These are phyloP conservation scores for Centrocercus urophasianus DNA, from an alignment of 2,113 vertebrate genomes.

Conservation along the genomic window DNA sequence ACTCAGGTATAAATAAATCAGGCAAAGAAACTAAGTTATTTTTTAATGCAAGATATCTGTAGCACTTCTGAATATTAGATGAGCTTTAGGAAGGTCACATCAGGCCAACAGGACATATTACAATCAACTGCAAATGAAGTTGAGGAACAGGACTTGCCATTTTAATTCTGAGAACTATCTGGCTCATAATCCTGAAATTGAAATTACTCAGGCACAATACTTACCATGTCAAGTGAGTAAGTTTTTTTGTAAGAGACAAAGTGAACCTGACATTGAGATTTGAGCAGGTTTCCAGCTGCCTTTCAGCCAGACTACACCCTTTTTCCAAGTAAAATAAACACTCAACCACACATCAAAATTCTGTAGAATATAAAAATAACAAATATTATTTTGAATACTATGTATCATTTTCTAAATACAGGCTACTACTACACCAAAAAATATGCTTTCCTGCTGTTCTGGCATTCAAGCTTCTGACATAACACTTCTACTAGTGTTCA, in stretches of 20 bases:
- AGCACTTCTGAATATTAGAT: not conserved
- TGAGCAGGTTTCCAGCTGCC: not conserved
- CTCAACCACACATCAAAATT: not conserved
- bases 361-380: not conserved
- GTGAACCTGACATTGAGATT: not conserved
- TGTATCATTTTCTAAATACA: not conserved
- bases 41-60: not conserved
- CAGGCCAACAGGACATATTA: not conserved
- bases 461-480: not conserved
- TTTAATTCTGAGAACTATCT: not conserved
- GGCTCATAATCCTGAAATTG: not conserved
- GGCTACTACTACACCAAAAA: not conserved
- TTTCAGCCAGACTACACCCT: not conserved
- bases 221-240: not conserved
- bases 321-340: slow-evolving; percentile 32
- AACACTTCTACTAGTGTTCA: not conserved
- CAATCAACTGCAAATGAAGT: not conserved
- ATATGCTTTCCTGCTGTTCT: not conserved
- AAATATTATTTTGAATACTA: not conserved
- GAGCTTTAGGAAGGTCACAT: not conserved
- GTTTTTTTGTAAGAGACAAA: not conserved
- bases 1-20: not conserved
- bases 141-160: not conserved
- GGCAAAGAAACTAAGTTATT: not conserved
- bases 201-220: not conserved